Conservation (phyloP, 2,113 vertebrate species). For the Talpa occidentalis region DNA sequence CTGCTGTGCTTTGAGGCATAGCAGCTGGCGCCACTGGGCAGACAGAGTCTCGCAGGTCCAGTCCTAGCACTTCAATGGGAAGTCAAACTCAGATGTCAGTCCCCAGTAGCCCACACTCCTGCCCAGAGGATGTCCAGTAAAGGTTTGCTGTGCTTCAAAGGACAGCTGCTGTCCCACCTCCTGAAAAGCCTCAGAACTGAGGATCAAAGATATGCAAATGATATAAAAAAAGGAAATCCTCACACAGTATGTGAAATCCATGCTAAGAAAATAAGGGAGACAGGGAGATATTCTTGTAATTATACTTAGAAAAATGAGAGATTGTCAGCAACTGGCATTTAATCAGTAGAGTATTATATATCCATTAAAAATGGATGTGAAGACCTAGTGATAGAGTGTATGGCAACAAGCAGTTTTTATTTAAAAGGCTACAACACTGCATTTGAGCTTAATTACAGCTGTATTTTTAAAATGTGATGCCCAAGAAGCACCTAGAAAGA, state of each 20-base stretch:
- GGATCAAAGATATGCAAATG: not conserved
- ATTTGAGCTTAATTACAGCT: not conserved
- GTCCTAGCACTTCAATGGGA: not conserved
- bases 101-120: not conserved
- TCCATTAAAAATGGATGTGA: not conserved
- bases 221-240: not conserved
- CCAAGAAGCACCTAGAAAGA: conserved; percentile 3
- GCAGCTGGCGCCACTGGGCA: not conserved
- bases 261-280: not conserved
- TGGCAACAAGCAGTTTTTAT: not conserved
- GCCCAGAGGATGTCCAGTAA: not conserved
- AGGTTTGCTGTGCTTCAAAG: not conserved
- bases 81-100: not conserved
- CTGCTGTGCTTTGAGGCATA: not conserved
- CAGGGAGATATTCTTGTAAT: not conserved
- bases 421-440: not conserved
- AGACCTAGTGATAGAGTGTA: not conserved
- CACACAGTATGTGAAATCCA: not conserved
- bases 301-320: not conserved
- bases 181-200: not conserved
- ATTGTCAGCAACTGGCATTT: not conserved
- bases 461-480: not conserved
- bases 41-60: no score
- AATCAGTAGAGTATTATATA: not conserved
- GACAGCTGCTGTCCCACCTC: not conserved